Evolutionary conservation across 2,888 invertebrate species (phyloP), one percentile per base, ranked within the genome.

Genomic region (Gryllus longicercus): DNA sequence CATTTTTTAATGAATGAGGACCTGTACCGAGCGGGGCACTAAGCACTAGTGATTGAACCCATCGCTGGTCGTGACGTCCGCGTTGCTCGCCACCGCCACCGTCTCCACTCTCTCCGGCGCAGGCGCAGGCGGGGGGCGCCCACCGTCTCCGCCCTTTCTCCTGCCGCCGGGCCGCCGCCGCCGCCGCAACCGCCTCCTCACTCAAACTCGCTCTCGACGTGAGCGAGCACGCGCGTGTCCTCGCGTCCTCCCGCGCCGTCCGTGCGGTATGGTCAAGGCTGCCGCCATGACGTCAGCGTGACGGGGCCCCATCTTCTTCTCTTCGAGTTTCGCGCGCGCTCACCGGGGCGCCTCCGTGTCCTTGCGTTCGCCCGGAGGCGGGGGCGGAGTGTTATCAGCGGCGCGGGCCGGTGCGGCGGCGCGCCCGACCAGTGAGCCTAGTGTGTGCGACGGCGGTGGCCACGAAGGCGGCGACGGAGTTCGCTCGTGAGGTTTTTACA

Each of bases 181-280:
- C 63, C 63, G 63, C 63, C 63, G 63, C 14, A 11, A 4, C 63
- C 63, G 63, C 63, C 63, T 14, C 63, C 63, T 4, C 0, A 38
- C 38, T 38, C 38, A 38, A 38, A 38, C 38, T 38, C 38, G 38
- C 38, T 38, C n/a, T 14, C 14, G 63, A 5, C 14, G 14, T 5
- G 16, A 18, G 16, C 16, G 14, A 14, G 63, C 63, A 4, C 63
- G 63, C n/a, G 4, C 16, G 14, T 3, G 63, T n/a, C n/a, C 63
- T 14, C 16, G 63, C 63, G 63, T n/a, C 16, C 63, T n/a, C 16
- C 63, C 63, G 63, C 11, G 63, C 63, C 63, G 63, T 11, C 63
- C 14, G 63, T 63, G 63, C 63, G n/a, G 63, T 63, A 63, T 63
- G 63, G 63, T 63, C 63, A 63, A 63, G 63, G 63, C 63, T 63